A percentile compares a stretch with the other conserved stretches of the same genome.
Conservation (phyloP, 2,888 invertebrate genomes). For the Leucophenga maculata region DNA sequence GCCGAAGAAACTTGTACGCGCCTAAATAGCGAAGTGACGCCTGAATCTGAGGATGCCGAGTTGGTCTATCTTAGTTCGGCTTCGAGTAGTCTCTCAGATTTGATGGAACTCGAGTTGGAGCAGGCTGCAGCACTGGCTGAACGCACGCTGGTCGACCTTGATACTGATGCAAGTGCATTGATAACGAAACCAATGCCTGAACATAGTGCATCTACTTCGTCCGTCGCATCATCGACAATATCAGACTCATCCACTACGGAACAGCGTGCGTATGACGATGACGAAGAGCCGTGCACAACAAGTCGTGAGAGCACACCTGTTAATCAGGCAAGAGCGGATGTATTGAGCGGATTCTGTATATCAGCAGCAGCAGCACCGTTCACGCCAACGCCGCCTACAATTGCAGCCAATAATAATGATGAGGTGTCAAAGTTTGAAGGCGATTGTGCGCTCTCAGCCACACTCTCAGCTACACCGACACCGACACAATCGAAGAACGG, state of each 20-base stretch:
- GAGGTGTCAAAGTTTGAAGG: conserved; percentile 34
- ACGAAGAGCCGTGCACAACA: conserved; percentile 43
- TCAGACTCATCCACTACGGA: conserved; percentile 47
- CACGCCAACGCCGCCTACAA: conserved; percentile 33
- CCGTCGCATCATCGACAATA: conserved; percentile 43
- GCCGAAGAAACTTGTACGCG: conserved; percentile 76
- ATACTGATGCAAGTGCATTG: conserved; percentile 62
- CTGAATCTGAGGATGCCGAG: conserved; percentile 77
- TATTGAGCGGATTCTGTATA: neutral
- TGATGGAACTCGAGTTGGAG: conserved; percentile 74
- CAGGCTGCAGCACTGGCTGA: conserved; percentile 53
- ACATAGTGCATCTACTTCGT: conserved; percentile 28
- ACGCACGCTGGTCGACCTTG: conserved; percentile 53
- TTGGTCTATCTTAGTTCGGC: conserved; percentile 80
- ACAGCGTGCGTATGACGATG: conserved; percentile 47
- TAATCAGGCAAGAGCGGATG: conserved; percentile 41
- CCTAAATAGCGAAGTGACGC: conserved; percentile 73
- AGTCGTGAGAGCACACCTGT: conserved; percentile 67
- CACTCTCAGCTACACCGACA: neutral
- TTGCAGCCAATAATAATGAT: conserved; percentile 15
- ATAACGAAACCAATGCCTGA: conserved; percentile 48
- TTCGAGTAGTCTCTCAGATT: conserved; percentile 77
- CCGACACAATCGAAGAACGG: neutral
- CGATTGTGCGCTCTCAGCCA: conserved; percentile 4
- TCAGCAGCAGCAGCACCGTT: conserved; percentile 39